A percentile compares a stretch with the other conserved stretches of the same genome.
Conservation (phyloP, 2,113 vertebrate species). For the Rousettus leschenaultii region DNA sequence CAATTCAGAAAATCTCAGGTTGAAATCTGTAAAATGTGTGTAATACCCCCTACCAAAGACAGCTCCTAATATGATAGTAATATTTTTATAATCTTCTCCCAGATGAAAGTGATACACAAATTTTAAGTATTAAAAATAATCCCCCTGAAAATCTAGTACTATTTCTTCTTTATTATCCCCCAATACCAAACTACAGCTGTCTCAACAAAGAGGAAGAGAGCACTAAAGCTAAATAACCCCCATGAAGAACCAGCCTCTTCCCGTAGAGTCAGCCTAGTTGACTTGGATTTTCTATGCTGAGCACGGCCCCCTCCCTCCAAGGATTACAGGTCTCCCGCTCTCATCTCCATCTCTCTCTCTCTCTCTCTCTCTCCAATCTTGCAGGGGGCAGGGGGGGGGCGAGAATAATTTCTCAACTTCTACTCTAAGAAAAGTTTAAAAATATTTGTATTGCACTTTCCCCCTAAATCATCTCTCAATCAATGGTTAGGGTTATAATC, state of each 20-base stretch:
- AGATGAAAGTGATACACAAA: conserved; percentile 39
- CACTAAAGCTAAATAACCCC: neutral
- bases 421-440: neutral
- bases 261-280: neutral
- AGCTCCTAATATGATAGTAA: neutral
- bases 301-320: neutral
- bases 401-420: neutral
- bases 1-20: neutral
- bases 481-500: neutral
- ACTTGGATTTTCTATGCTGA: neutral
- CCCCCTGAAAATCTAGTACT: conserved; percentile 28
- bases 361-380: neutral
- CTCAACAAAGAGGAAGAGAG: conserved; percentile 28
- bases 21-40: conserved; percentile 4
- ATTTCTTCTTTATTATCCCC: conserved; percentile 51
- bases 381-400: neutral
- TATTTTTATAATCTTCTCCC: conserved; percentile 41
- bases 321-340: neutral
- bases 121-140: conserved; percentile 56
- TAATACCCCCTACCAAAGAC: neutral
- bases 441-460: neutral
- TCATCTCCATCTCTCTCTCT: neutral
- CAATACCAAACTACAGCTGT: conserved; percentile 47
- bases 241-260: neutral
- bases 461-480: neutral